Evolutionary conservation across 2,888 invertebrate species (phyloP).

Genomic region (Pandemis corylana): DNA sequence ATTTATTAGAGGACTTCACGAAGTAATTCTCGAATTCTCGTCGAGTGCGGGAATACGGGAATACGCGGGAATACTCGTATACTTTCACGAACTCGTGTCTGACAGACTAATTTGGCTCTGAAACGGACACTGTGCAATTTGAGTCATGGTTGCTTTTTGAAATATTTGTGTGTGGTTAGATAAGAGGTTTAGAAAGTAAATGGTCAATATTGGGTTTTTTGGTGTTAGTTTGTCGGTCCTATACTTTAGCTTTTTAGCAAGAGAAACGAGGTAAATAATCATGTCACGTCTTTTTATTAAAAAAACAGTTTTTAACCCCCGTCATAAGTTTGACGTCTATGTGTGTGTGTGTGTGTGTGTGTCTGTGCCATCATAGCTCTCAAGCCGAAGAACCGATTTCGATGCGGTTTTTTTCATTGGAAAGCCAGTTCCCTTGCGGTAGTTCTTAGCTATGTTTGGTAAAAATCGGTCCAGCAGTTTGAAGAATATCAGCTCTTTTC

Average conservation of each 20-base stretch:
- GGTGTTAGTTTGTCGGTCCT: slow-evolving; percentile 7
- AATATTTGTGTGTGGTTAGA: neutral
- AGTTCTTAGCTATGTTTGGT: no score
- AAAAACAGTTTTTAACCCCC: no score
- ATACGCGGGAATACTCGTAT: neutral
- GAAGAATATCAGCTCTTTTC: no score
- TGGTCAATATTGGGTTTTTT: slow-evolving; percentile 24
- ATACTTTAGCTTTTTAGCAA: no score
- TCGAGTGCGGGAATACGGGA: slow-evolving; percentile 23
- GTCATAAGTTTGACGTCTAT: no score
- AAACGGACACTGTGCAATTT: neutral
- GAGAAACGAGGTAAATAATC: neutral
- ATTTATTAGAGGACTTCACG: slow-evolving; percentile 69
- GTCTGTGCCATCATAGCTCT: no score
- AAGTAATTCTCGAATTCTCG: slow-evolving; percentile 66
- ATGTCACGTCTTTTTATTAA: neutral
- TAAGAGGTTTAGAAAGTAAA: neutral
- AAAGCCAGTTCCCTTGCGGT: no score
- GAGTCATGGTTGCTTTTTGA: neutral
- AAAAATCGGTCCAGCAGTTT: no score
- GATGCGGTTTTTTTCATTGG: no score
- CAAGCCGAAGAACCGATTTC: no score
- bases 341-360: no score
- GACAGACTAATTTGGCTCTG: no score
- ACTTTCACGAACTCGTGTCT: neutral